Percentiles rank a stretch among this genome's conserved stretches.
Conservation (phyloP, 2,113 vertebrate species). For the Nannobrachium achirus region DNA sequence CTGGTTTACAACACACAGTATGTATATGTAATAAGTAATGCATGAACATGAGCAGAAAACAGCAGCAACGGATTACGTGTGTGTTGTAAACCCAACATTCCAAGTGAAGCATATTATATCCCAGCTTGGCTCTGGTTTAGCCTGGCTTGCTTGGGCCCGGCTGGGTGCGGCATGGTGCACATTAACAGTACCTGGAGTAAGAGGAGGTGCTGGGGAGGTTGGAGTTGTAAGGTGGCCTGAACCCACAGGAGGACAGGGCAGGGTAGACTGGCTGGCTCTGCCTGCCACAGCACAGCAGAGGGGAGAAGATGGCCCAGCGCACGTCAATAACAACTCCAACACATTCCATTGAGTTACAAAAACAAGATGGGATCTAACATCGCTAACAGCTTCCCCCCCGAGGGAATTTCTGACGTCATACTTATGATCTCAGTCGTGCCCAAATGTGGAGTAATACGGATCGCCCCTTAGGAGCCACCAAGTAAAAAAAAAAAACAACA, state of each 20-base stretch:
- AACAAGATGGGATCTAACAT: slow-evolving; percentile 50
- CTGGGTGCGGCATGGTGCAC: slow-evolving; percentile 51
- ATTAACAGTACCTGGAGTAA: slow-evolving; percentile 96
- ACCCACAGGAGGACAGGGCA: slow-evolving; percentile 93
- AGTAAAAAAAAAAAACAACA: no score
- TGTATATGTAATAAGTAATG: neutral
- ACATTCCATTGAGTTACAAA: no score
- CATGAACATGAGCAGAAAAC: slow-evolving; percentile 19
- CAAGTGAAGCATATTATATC: no score
- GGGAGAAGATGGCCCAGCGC: slow-evolving; percentile 35
- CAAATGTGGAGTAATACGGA: no score
- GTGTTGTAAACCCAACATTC: no score
- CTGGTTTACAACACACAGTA: slow-evolving; percentile 58
- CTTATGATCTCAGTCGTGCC: no score
- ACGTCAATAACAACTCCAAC: no score
- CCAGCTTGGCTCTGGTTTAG: neutral
- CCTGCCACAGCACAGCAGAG: slow-evolving; percentile 82
- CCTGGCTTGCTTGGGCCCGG: slow-evolving; percentile 9
- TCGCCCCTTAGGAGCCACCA: no score
- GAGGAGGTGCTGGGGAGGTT: slow-evolving; percentile 90
- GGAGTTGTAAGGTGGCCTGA: slow-evolving; percentile 93
- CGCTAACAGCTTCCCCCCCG: no score
- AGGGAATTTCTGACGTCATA: no score
- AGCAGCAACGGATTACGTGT: neutral
- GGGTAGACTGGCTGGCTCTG: slow-evolving; percentile 98